Conservation (phyloP, 2,888 invertebrate species). For the Heliconius aoede region DNA sequence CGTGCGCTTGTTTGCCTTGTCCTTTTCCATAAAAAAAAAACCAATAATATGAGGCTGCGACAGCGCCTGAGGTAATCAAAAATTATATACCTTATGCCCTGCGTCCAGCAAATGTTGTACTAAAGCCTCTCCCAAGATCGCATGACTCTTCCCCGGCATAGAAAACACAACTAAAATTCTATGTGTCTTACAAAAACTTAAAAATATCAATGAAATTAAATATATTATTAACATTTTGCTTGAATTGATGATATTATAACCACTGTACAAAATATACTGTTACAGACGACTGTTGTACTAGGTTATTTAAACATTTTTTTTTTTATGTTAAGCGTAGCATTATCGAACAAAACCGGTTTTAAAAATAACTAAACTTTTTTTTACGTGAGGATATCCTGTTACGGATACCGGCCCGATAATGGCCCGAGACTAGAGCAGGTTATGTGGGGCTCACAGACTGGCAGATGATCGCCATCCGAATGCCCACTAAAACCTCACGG, state of each 20-base stretch:
- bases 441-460: too few relatives aligned
- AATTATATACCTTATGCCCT: constrained; percentile 47
- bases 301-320: background rate
- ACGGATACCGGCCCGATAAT: too few relatives aligned
- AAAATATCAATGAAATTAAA: background rate
- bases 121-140: constrained; percentile 47
- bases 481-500: too few relatives aligned
- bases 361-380: too few relatives aligned
- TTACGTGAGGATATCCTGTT: too few relatives aligned
- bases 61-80: background rate
- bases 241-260: background rate
- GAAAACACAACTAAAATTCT: constrained; percentile 48
- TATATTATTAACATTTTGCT: constrained; percentile 9
- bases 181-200: constrained; percentile 16
- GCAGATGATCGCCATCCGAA: too few relatives aligned
- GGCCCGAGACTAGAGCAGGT: too few relatives aligned
- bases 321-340: background rate
- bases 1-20: too few relatives aligned
- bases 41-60: too few relatives aligned
- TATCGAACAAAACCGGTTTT: too few relatives aligned
- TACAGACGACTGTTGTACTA: background rate
- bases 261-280: background rate
- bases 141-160: constrained; percentile 49
- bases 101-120: constrained; percentile 45
- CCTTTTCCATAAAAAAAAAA: too few relatives aligned